Percentiles rank a stretch among this genome's conserved stretches.
phyloP scores from a whole-genome alignment of 2,797 vertebrate genomes.

The Chiroxiphia lanceolata region DNA sequence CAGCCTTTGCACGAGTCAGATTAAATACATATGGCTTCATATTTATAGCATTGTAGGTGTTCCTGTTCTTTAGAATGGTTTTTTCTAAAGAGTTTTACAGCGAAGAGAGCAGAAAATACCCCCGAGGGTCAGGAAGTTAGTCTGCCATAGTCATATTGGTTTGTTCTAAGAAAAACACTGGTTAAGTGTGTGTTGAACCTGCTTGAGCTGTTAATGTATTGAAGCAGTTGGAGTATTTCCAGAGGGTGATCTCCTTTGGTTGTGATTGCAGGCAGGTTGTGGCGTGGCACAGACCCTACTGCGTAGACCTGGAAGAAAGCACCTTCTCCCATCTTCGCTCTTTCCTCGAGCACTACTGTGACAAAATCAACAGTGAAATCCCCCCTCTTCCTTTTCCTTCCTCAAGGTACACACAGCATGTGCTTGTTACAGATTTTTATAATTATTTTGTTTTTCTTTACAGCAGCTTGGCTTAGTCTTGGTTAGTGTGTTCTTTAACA shows the following conservation, averaged over 20 bases:
- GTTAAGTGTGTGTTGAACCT: background rate
- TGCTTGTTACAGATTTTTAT: background rate
- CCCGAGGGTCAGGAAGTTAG: background rate
- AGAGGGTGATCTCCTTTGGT: background rate
- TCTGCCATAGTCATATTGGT: background rate
- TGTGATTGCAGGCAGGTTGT: constrained; percentile 81
- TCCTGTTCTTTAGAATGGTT: background rate
- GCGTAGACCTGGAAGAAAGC: constrained; percentile 86
- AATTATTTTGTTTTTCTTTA: background rate
- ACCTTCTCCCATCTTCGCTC: constrained; percentile 85
- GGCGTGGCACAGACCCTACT: constrained; percentile 85
- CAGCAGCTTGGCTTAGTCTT: background rate
- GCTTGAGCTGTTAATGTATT: background rate
- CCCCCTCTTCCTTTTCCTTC: constrained; percentile 85
- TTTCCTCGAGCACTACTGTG: constrained; percentile 85
- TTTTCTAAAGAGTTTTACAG: background rate
- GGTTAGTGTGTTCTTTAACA: background rate
- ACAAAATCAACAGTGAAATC: constrained; percentile 85
- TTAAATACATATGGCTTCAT: background rate
- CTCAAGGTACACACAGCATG: constrained; percentile 75
- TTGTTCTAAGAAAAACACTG: background rate
- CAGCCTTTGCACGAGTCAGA: background rate
- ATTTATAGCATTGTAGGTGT: background rate
- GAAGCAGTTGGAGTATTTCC: background rate
- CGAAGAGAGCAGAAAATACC: background rate